A percentile compares a stretch with the other conserved stretches of the same genome.
Evolutionary conservation across 1,140 invertebrate species (phyloP).

Genomic region (Apis laboriosa): DNA sequence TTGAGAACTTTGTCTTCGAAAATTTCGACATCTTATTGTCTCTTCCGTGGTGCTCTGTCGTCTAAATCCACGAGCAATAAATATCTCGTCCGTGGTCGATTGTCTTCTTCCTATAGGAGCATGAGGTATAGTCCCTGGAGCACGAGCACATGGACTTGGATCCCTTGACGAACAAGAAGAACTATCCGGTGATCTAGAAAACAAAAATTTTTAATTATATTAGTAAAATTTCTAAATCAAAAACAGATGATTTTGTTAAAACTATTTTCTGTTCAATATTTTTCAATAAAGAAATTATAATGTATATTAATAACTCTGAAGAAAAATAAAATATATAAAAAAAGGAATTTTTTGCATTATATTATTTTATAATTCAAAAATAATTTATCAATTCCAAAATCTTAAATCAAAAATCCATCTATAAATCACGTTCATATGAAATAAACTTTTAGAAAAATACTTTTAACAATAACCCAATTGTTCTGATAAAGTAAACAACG

Average conservation of each 20-base stretch:
- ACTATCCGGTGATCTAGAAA: slow-evolving; percentile 80
- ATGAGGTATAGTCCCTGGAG: slow-evolving; percentile 76
- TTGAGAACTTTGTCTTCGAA: slow-evolving; percentile 89
- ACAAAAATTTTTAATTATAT: background rate
- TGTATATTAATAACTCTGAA: no score
- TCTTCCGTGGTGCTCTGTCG: slow-evolving; percentile 95
- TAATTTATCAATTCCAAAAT: no score
- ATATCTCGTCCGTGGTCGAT: slow-evolving; percentile 94
- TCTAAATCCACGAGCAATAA: slow-evolving; percentile 93
- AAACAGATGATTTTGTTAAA: background rate
- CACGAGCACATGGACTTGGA: slow-evolving; percentile 87
- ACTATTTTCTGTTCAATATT: background rate
- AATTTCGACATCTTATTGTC: slow-evolving; percentile 94
- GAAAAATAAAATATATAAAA: no score
- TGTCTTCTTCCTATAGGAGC: slow-evolving; percentile 90
- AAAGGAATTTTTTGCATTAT: no score
- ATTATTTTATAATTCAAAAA: no score
- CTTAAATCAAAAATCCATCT: no score
- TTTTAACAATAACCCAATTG: no score
- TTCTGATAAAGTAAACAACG: no score
- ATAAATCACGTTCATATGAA: no score
- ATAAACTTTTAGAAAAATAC: no score
- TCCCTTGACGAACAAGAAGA: slow-evolving; percentile 83
- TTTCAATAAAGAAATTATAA: no score
- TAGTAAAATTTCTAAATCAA: background rate